Evolutionary conservation across 2,888 invertebrate species (phyloP), one percentile per base, ranked within the genome.

Genomic region (Rhogogaster chlorosoma): DNA sequence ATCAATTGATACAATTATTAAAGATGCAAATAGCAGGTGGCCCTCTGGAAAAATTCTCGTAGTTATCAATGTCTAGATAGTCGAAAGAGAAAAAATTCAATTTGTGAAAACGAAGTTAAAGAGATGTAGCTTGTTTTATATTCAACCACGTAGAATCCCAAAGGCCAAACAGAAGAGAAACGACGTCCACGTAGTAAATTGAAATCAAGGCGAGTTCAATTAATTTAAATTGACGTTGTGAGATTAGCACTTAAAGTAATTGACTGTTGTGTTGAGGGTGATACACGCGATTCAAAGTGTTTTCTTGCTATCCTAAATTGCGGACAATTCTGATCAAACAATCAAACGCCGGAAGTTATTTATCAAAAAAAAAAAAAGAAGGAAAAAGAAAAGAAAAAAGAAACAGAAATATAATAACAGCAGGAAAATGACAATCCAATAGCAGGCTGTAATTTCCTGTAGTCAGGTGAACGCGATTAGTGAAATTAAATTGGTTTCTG

Each of bases 241-340:
- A 77, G 77, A 77, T 77, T 77, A 77, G 53, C 53, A 77, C 77
- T 77, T 53, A n/a, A 15, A 53, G 77, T 77, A 77, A 77, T 77
- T 49, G 53, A 77, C 32, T 53, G 49, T 53, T 45, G 53, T 53
- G 49, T 53, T 29, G 53, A 49, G 49, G 49, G 77, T 53, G 53
- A 49, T 49, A 18, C 18, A 77, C 29, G 38, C 77, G 49, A 77
- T 53, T 53, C 38, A 49, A 77, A 49, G 29, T 29, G 26, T 77
- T 29, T 26, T 73, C 42, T 42, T n/a, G 42, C 22, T 18, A 73
- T 73, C 42, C 38, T 9, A 42, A 42, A 42, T 73, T 15, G 32
- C 53, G 49, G 38, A 26, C 22, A 42, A 73, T 73, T 5, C 71
- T 73, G 29, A 42, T 38, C 71, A 42, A 73, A 73, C 1, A 73